phyloP scores from a whole-genome alignment of 2,888 invertebrate species.

The Girardia tigrina region DNA sequence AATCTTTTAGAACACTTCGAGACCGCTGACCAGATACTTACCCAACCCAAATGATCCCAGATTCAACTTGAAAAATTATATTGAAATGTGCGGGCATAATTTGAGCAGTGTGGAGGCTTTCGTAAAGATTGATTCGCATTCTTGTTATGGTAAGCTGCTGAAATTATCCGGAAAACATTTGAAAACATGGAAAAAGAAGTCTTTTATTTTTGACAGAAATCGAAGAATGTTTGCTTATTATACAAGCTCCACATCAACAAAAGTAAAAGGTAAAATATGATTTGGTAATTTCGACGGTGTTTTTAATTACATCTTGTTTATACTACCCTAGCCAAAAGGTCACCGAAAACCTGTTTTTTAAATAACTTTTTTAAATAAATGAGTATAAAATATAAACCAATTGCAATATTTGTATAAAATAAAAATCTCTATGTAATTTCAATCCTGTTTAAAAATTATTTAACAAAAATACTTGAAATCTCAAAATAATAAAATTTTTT shows the following conservation, averaged over 20 bases:
- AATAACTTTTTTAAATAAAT: no score
- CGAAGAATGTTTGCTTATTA: constrained; percentile 78
- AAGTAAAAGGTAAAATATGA: constrained; percentile 71
- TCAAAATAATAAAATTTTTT: no score
- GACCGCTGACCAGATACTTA: constrained; percentile 83
- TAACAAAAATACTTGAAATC: no score
- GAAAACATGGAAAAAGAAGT: constrained; percentile 74
- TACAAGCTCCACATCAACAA: constrained; percentile 72
- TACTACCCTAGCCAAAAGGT: no score
- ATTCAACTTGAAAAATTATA: constrained; percentile 73
- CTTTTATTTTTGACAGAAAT: constrained; percentile 87
- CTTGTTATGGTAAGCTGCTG: constrained; percentile 76
- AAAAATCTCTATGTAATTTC: no score
- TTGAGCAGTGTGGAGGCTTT: constrained; percentile 57
- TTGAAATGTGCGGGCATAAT: constrained; percentile 84
- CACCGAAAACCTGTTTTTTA: no score
- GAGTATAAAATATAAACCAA: no score
- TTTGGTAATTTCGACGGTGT: no score
- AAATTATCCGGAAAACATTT: constrained; percentile 64
- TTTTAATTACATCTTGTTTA: no score
- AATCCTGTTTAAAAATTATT: no score
- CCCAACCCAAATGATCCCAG: constrained; percentile 67
- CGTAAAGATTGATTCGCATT: constrained; percentile 42
- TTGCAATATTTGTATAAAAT: no score
- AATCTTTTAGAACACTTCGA: constrained; percentile 11